Base-by-base conservation (phyloP, 2,113 vertebrate species). In the Pseudorhombus dupliciocellatus region DNA sequence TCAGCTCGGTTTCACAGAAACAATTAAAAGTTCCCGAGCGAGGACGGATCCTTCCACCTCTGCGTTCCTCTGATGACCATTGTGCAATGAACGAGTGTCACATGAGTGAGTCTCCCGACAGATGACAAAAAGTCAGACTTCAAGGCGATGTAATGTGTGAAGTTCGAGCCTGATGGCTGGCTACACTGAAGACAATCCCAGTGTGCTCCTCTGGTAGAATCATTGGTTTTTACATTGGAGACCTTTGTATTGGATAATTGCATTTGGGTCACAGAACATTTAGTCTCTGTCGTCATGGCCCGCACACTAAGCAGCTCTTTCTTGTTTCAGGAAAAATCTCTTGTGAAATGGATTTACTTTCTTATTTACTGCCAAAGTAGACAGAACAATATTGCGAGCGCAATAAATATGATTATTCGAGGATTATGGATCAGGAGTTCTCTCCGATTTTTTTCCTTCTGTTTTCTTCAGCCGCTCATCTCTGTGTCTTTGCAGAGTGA, bases 31-130 rank as follows among this genome's bases (percentile, higher is more conserved):
- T 44, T 44, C 18, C 66, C 48, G 48, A 67, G 54, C 34, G 61
- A 65, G 16, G 12, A 70, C 64, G 81, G 54, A 80, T 72, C 58
- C 46, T 50, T 26, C 46, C 60, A 52, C 73, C 68, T 37, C 12
- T 37, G 34, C 34, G 65, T 81, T 53, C 65, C 72, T 84, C 79
- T 87, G 75, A 79, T 76, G 73, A 64, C n/a, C 12, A 37, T 26
- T 74, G 16, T 18, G 16, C 15, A 18, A 60, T 80, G 80, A 67
- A 53, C 40, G 70, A 77, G 30, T 67, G 56, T 70, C 48, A 66
- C 40, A 44, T 15, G 40, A 44, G 6, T 44, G 40, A 44, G 5
- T 44, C 15, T 18, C 56, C 1, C 57, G 58, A 60, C 66, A 65
- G 58, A 83, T 80, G 77, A 69, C 15, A 30, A 79, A 68, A n/a